Evolutionary conservation across 1,140 invertebrate species (phyloP), one percentile per base, ranked within the genome.

Genomic region (Pseudomyrmex dendroicus): DNA sequence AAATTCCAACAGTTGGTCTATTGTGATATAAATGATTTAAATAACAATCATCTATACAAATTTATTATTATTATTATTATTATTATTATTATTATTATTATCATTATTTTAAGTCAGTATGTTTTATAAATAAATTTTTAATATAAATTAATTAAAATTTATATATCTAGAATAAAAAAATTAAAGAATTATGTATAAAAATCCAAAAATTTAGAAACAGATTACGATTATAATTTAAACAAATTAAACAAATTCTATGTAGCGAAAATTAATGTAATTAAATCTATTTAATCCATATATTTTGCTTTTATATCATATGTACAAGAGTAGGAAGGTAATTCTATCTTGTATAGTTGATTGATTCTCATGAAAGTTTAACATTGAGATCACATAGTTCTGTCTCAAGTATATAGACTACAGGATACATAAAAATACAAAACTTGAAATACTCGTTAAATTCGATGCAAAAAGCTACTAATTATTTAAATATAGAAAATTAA

Each of bases 271-370:
- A 17, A 48, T 9, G 85, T 62, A 88, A 88, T 67, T 17, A 22
- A 67, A 87, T 82, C 76, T 25, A 44, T 0, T 63, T 15, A n/a
- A 44, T 84, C 76, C 84, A 13, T 1, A 20, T 80, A 22, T 83
- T 35, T 5, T 35, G 35, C 35, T 7, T 35, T 5, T 35, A 35
- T 35, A 35, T 35, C 35, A 35, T 35, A 35, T 17, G 2, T 50
- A 4, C 73, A 46, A 59, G 54, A 54, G n/a, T 63, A 73, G 57
- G 20, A 87, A 87, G 35, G 63, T 74, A 86, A 86, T 80, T 50
- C 25, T 56, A 84, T 80, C 50, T 46, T 15, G 35, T 35, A 5
- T 35, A 59, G 63, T 44, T 82, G 25, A 88, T 88, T 44, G 12
- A 48, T 67, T 88, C 84, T 68, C 82, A 82, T 25, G 54, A 84